These are phyloP conservation scores for Eurystomus gularis DNA, from an alignment of 2,113 vertebrate genomes.

Conservation along the genomic window DNA sequence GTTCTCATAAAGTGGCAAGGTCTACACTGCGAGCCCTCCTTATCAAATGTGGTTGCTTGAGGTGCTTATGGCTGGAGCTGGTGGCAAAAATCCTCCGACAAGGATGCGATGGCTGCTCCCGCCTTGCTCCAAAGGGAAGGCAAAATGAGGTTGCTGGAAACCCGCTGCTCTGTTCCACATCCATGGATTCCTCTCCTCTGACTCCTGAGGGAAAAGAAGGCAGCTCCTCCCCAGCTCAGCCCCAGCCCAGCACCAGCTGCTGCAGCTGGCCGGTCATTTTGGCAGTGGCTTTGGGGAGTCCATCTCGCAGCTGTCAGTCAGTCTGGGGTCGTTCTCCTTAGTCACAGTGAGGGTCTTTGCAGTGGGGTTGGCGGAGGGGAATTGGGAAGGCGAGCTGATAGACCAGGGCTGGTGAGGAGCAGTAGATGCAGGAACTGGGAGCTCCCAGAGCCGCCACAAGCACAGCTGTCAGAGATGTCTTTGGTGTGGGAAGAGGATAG, in stretches of 20 bases:
- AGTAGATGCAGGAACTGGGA: not conserved
- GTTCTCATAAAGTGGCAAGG: not conserved
- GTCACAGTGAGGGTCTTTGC: fast-evolving
- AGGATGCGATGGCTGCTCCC: not conserved
- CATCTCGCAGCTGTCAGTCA: fast-evolving
- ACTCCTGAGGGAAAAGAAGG: not conserved
- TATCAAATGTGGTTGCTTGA: not conserved
- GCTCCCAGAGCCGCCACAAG: not conserved
- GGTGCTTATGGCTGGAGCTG: fast-evolving
- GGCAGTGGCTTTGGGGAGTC: not conserved
- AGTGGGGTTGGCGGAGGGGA: fast-evolving
- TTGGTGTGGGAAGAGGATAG: not conserved
- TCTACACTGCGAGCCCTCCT: not conserved
- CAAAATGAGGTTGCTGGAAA: fast-evolving
- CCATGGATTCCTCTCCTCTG: fast-evolving
- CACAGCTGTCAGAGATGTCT: not conserved
- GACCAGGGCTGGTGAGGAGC: fast-evolving
- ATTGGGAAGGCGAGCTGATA: fast-evolving
- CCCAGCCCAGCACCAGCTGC: not conserved
- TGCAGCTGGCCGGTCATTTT: fast-evolving
- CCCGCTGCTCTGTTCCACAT: fast-evolving
- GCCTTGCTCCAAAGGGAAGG: not conserved
- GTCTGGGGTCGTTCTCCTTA: not conserved
- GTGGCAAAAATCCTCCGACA: not conserved
- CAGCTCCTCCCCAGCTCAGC: not conserved